Evolutionary conservation across 2,113 vertebrate genomes (phyloP).

Genomic region (Rhizomys pruinosus): DNA sequence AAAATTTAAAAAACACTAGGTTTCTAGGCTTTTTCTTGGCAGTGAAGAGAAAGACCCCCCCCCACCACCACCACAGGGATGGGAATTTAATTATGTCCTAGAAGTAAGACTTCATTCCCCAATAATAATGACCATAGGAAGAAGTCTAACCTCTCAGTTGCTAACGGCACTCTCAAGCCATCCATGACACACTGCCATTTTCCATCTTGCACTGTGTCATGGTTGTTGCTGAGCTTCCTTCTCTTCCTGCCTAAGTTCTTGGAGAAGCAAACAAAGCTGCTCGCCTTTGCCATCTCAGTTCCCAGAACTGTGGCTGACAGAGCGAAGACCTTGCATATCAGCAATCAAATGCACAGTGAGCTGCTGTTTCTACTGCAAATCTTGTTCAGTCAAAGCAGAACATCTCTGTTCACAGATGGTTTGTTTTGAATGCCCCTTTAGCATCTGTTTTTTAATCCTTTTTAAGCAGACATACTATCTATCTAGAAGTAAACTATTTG

Average conservation of each 20-base stretch:
- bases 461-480: neutral
- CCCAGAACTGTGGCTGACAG: neutral
- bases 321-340: neutral
- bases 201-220: accelerated
- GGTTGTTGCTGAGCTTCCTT: neutral
- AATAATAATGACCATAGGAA: neutral
- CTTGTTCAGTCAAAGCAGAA: constrained; percentile 18
- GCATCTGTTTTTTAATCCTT: neutral
- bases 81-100: constrained; percentile 13
- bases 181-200: neutral
- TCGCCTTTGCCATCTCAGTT: neutral
- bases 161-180: neutral
- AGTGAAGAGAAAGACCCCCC: neutral
- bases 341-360: neutral
- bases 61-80: neutral
- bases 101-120: constrained; percentile 37
- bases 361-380: neutral
- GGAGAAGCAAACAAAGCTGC: neutral
- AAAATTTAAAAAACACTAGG: neutral
- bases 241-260: neutral
- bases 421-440: constrained; percentile 2
- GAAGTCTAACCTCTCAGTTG: neutral
- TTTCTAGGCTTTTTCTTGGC: constrained; percentile 11
- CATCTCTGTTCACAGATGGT: neutral
- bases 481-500: neutral